Percentiles rank a stretch among this genome's conserved stretches.
Evolutionary conservation across 2,113 vertebrate genomes (phyloP).

Genomic region (Herpetotheres cachinnans): DNA sequence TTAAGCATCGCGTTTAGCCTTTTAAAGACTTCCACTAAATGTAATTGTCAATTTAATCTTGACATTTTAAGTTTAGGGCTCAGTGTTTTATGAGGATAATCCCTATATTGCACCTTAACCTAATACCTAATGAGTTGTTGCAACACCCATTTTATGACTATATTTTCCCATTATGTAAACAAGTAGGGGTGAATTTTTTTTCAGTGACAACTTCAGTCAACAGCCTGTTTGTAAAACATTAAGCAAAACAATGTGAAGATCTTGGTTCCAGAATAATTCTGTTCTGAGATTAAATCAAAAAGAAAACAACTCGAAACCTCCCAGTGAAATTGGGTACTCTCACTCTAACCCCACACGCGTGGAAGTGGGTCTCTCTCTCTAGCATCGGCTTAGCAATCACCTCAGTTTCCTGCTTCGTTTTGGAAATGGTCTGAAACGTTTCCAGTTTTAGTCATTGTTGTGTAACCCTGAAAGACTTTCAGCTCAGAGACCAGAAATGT

Average conservation of each 20-base stretch:
- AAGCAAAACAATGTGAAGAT: slow-evolving; percentile 27
- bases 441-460: slow-evolving; percentile 38
- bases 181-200: slow-evolving; percentile 7
- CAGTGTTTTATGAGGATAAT: not conserved
- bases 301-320: not conserved
- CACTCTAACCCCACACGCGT: not conserved
- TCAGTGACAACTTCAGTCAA: slow-evolving; percentile 39
- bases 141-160: not conserved
- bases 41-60: not conserved
- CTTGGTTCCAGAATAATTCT: not conserved
- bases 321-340: not conserved
- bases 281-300: slow-evolving; percentile 3
- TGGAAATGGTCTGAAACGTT: slow-evolving; percentile 22
- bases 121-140: not conserved
- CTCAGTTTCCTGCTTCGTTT: slow-evolving; percentile 11
- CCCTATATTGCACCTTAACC: not conserved
- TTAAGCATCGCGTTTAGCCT: not conserved
- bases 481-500: slow-evolving; percentile 32
- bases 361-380: not conserved
- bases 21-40: not conserved
- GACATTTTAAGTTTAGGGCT: not conserved
- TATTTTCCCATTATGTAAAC: slow-evolving; percentile 26
- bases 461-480: slow-evolving; percentile 55
- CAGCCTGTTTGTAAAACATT: slow-evolving; percentile 20
- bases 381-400: not conserved